Conservation (phyloP, 2,888 invertebrate species). For the Polydrusus pterygomalis region DNA sequence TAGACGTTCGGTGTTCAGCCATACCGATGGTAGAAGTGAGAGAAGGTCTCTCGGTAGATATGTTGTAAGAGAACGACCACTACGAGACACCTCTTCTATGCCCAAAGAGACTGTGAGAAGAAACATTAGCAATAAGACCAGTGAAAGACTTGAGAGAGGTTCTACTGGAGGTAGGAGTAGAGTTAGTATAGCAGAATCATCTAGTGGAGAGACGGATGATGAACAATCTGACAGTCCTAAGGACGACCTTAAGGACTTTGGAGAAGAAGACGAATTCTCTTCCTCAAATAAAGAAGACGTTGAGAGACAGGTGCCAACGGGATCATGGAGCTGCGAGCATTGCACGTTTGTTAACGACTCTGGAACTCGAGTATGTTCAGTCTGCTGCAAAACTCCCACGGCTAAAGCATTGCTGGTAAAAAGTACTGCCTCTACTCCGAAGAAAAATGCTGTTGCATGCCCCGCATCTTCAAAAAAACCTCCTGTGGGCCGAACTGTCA, state of each 20-base stretch:
- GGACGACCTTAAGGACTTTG: constrained; percentile 55
- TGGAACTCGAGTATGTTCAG: constrained; percentile 85
- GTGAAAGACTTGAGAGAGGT: constrained; percentile 62
- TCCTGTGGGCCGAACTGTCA: constrained; percentile 41
- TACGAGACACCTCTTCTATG: constrained; percentile 65
- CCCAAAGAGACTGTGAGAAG: constrained; percentile 64
- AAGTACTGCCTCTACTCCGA: constrained; percentile 23
- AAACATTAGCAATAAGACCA: constrained; percentile 51
- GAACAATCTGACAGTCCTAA: constrained; percentile 63
- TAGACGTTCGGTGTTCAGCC: constrained; percentile 68
- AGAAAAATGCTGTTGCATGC: constrained; percentile 23
- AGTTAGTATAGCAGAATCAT: constrained; percentile 63
- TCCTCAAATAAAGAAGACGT: constrained; percentile 65
- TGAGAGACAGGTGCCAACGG: constrained; percentile 71
- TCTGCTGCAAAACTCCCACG: constrained; percentile 90
- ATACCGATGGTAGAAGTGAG: constrained; percentile 61
- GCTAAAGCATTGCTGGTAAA: constrained; percentile 59
- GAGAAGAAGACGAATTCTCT: constrained; percentile 62
- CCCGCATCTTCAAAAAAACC: constrained; percentile 47
- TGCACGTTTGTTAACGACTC: constrained; percentile 92
- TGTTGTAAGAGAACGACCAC: constrained; percentile 60
- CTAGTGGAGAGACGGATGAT: constrained; percentile 66
- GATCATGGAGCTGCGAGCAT: constrained; percentile 90
- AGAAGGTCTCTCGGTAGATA: constrained; percentile 65
- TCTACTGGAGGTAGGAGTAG: constrained; percentile 61